Evolutionary conservation across 2,888 invertebrate genomes (phyloP).

Genomic region (Trissolcus brochymenae): DNA sequence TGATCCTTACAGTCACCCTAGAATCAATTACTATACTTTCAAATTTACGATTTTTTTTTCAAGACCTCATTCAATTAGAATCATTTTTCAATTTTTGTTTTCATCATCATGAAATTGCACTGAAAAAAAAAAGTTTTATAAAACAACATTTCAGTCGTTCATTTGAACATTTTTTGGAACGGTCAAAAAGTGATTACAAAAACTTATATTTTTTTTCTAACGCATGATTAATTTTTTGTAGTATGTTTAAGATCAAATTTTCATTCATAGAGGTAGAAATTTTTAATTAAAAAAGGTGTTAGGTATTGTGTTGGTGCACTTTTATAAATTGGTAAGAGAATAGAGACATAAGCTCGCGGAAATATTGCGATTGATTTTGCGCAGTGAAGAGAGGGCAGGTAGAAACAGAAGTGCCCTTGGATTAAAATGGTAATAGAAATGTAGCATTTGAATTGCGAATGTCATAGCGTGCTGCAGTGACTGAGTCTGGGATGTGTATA

Average conservation of each 20-base stretch:
- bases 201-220: not conserved
- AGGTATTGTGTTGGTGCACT: not conserved
- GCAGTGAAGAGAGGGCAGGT: conserved; percentile 33
- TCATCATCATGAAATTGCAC: not conserved
- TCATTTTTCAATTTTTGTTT: conserved; percentile 22
- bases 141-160: no score
- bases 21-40: conserved; percentile 1
- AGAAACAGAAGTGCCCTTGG: conserved; percentile 67
- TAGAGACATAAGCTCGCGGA: conserved; percentile 47
- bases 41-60: conserved; percentile 29
- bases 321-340: conserved; percentile 13
- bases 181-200: no score
- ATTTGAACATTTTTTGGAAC: no score
- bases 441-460: conserved; percentile 76
- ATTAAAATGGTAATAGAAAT: conserved; percentile 76
- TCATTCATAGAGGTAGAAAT: not conserved
- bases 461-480: conserved; percentile 73
- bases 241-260: conserved; percentile 12
- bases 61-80: not conserved
- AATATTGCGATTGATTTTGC: conserved; percentile 50
- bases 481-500: conserved; percentile 72
- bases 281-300: no score
- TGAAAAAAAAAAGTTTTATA: no score
- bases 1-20: not conserved
- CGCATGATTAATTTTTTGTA: conserved; percentile 17